Conservation (phyloP, 2,113 vertebrate species). For the Sminthopsis crassicaudata region DNA sequence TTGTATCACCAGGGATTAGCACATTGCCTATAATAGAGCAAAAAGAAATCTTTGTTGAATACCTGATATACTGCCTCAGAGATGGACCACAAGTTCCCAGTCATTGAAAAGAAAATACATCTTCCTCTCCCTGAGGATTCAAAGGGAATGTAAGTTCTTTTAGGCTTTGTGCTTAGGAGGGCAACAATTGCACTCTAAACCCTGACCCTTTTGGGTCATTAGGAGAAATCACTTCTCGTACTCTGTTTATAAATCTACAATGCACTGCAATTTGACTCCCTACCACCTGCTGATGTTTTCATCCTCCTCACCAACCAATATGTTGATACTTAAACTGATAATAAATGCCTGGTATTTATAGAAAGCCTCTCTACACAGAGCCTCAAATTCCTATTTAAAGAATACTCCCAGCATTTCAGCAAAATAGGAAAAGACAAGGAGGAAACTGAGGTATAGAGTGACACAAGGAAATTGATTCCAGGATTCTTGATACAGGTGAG, state of each 20-base stretch:
- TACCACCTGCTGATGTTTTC: slow-evolving; percentile 64
- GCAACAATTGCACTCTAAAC: not conserved
- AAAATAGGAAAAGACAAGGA: slow-evolving; percentile 38
- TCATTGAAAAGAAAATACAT: not conserved
- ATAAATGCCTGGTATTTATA: slow-evolving; percentile 78
- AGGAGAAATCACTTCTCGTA: not conserved
- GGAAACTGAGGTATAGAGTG: slow-evolving; percentile 52
- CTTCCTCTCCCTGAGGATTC: not conserved
- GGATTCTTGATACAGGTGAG: not conserved
- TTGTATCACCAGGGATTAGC: not conserved
- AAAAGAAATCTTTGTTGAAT: not conserved
- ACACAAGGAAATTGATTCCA: slow-evolving; percentile 15
- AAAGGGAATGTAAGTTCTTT: not conserved
- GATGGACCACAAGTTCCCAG: not conserved
- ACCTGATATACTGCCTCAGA: not conserved
- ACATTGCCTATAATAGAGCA: not conserved
- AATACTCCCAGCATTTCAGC: slow-evolving; percentile 61
- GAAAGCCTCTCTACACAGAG: slow-evolving; percentile 72
- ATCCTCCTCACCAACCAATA: slow-evolving; percentile 60
- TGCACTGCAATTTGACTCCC: slow-evolving; percentile 49
- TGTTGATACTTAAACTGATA: slow-evolving; percentile 71
- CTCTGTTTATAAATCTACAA: not conserved
- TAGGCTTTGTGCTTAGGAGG: not conserved
- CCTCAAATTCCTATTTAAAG: slow-evolving; percentile 78
- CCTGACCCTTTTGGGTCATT: not conserved